phyloP scores from a whole-genome alignment of 2,888 invertebrate species.

The Eurois occulta region DNA sequence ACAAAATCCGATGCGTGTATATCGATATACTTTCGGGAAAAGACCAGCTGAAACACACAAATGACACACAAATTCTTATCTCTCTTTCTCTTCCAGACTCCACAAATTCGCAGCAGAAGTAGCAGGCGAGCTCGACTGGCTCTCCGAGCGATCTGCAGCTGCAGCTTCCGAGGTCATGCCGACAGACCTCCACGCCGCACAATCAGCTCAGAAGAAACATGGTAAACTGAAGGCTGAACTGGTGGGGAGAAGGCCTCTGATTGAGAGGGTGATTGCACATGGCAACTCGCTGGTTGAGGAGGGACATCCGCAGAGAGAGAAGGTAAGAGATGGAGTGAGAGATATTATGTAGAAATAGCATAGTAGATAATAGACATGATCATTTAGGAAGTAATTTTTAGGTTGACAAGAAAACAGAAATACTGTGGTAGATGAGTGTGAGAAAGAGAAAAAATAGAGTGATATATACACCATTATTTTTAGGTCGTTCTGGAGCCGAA shows the following conservation, averaged over 20 bases:
- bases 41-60: no score
- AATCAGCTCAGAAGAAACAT: slow-evolving; percentile 98
- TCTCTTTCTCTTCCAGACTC: slow-evolving; percentile 82
- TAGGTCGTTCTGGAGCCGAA: no score
- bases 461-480: no score
- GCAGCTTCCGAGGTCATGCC: slow-evolving; percentile 94
- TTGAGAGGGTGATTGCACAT: slow-evolving; percentile 95
- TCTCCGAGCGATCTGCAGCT: slow-evolving; percentile 96
- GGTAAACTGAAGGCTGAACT: slow-evolving; percentile 98
- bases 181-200: slow-evolving; percentile 97
- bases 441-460: no score
- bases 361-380: no score
- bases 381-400: no score
- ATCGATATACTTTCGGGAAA: no score
- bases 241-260: slow-evolving; percentile 95
- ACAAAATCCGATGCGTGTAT: no score
- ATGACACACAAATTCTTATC: no score
- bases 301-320: slow-evolving; percentile 94
- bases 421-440: no score
- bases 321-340: slow-evolving; percentile 85
- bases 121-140: slow-evolving; percentile 98
- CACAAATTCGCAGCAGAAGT: slow-evolving; percentile 98
- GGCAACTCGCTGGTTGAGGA: slow-evolving; percentile 94
- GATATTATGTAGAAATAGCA: no score
- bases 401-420: no score